Base-by-base conservation (phyloP, 1,140 invertebrate genomes). In the Bicyclus anynana region DNA sequence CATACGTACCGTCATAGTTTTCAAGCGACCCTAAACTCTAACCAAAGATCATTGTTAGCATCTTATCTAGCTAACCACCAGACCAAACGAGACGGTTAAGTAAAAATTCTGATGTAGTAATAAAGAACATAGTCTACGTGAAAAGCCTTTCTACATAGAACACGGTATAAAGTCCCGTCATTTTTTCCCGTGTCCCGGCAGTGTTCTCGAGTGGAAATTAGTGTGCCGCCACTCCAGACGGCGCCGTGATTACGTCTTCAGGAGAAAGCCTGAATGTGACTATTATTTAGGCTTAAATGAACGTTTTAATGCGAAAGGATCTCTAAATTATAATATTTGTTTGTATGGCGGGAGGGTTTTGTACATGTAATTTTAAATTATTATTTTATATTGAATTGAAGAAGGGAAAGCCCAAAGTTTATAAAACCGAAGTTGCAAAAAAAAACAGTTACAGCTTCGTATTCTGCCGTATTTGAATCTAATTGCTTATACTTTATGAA, bases 121-220 rank as follows among this genome's bases (percentile, higher is more conserved):
- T 12, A 38, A 44, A 44, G 16, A 42, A 20, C 16, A 16, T 44
- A 44, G 14, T 44, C 10, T 20, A 44, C 40, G 40, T 44, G 17
- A 21, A 20, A 44, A 44, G 6, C 40, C 40, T 44, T 44, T 44
- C 40, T 20, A n/a, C 17, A 4, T 44, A 35, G 53, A 27, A 37
- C 33, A 49, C 21, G 5, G 20, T 20, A 46, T 44, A 37, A 58
- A 58, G 42, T 46, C 21, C 42, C 47, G 48, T 23, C 53, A 57
- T 62, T 49, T 56, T 49, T 35, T 14, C 52, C 26, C 14, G 49
- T 21, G 50, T 53, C 49, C 49, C 26, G 53, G 26, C 60, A 26
- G 46, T 52, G 59, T 56, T 62, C 40, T 56, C 27, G 48, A 62
- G 59, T 62, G 53, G 59, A 62, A 62, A 62, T 62, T 56, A 62